Evolutionary conservation across 1,140 invertebrate species (phyloP).

Genomic region (Theocolax elegans): DNA sequence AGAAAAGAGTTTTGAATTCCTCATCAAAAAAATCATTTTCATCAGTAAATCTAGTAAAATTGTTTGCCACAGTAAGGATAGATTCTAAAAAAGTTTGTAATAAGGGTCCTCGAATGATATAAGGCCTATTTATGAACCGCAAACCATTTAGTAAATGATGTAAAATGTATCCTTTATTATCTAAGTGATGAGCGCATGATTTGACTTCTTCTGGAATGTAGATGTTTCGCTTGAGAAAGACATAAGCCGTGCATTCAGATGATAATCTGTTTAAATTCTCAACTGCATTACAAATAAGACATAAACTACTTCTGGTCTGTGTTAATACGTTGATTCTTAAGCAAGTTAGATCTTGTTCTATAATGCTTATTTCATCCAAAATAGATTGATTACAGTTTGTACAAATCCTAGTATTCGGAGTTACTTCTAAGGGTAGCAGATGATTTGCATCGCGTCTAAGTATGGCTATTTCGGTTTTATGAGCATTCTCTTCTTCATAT

Average conservation of each 20-base stretch:
- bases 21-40: slow-evolving; percentile 21
- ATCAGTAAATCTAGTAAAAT: not conserved
- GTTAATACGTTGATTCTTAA: slow-evolving; percentile 36
- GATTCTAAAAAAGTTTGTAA: slow-evolving; percentile 7
- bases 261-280: slow-evolving; percentile 18
- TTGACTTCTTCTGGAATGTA: slow-evolving; percentile 8
- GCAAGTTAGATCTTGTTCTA: slow-evolving; percentile 28
- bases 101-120: not conserved
- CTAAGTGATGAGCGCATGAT: slow-evolving; percentile 15
- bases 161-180: slow-evolving; percentile 2
- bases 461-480: slow-evolving; percentile 5
- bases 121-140: slow-evolving; percentile 18
- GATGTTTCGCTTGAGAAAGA: too few relatives aligned
- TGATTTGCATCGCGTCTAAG: slow-evolving; percentile 4
- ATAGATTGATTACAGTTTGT: slow-evolving; percentile 26
- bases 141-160: not conserved
- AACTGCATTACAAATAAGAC: slow-evolving; percentile 25
- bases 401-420: slow-evolving; percentile 6
- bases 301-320: slow-evolving; percentile 14
- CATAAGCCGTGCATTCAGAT: slow-evolving; percentile 2
- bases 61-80: not conserved
- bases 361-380: not conserved
- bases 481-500: too few relatives aligned
- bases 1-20: slow-evolving; percentile 11
- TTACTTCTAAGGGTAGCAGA: not conserved